Evolutionary conservation across 2,113 vertebrate species (phyloP).

Genomic region (Datnioides undecimradiatus): DNA sequence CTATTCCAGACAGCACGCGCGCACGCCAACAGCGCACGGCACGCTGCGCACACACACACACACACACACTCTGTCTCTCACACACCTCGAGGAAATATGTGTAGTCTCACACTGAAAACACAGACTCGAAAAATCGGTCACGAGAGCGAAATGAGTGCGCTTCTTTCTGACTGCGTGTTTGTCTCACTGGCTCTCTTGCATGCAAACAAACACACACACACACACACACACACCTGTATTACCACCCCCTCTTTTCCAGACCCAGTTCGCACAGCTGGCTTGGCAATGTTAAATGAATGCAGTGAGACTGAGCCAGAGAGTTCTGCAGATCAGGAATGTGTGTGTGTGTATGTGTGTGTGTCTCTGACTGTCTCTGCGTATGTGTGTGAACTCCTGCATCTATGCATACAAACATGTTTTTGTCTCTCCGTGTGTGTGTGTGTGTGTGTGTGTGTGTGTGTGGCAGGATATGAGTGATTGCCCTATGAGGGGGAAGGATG

Average conservation of each 20-base stretch:
- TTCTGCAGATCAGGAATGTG: constrained; percentile 54
- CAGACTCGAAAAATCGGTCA: constrained; percentile 21
- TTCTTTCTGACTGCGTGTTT: constrained; percentile 19
- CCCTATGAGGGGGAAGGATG: constrained; percentile 55
- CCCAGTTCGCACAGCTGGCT: constrained; percentile 68
- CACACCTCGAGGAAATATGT: constrained; percentile 39
- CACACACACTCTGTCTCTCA: no score
- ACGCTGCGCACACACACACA: no score
- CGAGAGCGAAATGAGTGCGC: background rate
- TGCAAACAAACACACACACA: constrained; percentile 41
- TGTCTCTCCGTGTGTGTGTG: constrained; percentile 22
- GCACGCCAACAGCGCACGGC: constrained; percentile 25
- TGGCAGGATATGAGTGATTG: constrained; percentile 65
- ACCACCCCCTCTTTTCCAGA: constrained; percentile 24
- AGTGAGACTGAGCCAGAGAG: constrained; percentile 43
- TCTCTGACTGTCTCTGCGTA: background rate
- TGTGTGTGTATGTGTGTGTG: constrained; percentile 19
- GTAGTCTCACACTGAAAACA: constrained; percentile 23
- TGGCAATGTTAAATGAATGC: constrained; percentile 45
- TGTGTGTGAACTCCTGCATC: constrained; percentile 25
- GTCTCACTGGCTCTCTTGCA: constrained; percentile 8
- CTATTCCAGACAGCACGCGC: constrained; percentile 65
- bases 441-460: constrained; percentile 28
- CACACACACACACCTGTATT: constrained; percentile 64
- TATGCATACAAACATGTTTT: constrained; percentile 44